Percentiles rank a stretch among this genome's conserved stretches.
Evolutionary conservation across 2,888 invertebrate species (phyloP).

Genomic region (Pardosa pseudoannulata): DNA sequence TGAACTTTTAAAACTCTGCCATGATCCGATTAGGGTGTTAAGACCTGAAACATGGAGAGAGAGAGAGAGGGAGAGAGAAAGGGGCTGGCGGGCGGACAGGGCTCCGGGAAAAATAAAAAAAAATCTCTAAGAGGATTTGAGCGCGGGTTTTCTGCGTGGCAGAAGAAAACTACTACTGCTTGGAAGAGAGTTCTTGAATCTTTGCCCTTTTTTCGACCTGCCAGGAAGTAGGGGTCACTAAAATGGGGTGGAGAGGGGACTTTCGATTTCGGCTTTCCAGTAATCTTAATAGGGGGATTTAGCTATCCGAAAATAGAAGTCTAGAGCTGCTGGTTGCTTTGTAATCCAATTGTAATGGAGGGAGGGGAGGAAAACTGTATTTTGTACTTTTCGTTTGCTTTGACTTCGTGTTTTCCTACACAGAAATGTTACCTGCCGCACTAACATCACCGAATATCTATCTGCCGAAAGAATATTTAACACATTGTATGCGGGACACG

Average conservation of each 20-base stretch:
- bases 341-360: not conserved
- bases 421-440: too few relatives aligned
- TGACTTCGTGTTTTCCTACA: too few relatives aligned
- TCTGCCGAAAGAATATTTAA: too few relatives aligned
- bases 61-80: not conserved
- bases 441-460: too few relatives aligned
- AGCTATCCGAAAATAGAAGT: not conserved
- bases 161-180: slow-evolving; percentile 1
- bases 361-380: too few relatives aligned
- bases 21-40: slow-evolving; percentile 66
- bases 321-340: not conserved
- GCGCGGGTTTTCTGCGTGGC: not conserved
- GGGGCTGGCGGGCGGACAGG: not conserved
- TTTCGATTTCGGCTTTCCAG: not conserved
- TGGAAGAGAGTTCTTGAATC: not conserved
- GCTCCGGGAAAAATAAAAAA: too few relatives aligned
- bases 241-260: not conserved
- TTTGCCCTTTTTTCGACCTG: not conserved
- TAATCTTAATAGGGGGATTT: not conserved
- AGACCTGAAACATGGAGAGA: slow-evolving; percentile 16
- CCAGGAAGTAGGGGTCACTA: slow-evolving; percentile 4
- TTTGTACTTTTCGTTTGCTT: too few relatives aligned
- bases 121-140: not conserved
- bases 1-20: slow-evolving; percentile 70
- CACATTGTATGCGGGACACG: too few relatives aligned